Percentiles rank a stretch among this genome's conserved stretches.
These are phyloP conservation scores for Lemur catta DNA, from an alignment of 2,797 vertebrate genomes.

Conservation along the genomic window DNA sequence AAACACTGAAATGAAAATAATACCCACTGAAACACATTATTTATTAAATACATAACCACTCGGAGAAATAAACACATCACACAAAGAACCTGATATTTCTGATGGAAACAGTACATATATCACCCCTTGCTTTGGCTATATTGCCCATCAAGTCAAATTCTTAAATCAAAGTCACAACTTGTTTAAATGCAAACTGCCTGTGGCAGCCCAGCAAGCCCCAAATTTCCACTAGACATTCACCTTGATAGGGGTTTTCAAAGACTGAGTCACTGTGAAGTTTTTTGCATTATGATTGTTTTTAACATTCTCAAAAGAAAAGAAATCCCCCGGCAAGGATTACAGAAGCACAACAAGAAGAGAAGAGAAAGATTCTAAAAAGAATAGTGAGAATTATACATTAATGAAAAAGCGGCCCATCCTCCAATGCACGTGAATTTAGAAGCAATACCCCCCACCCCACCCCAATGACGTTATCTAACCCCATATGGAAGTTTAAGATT, in stretches of 20 bases:
- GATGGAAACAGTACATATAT: constrained; percentile 52
- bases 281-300: constrained; percentile 15
- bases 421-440: neutral
- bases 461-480: neutral
- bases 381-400: neutral
- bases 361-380: neutral
- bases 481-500: neutral
- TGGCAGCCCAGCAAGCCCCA: constrained; percentile 16
- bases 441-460: too few species aligned
- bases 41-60: constrained; percentile 73
- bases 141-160: constrained; percentile 55
- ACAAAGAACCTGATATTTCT: constrained; percentile 45
- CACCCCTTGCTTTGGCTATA: constrained; percentile 50
- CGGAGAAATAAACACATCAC: constrained; percentile 74
- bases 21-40: constrained; percentile 75
- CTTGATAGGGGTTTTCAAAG: constrained; percentile 63
- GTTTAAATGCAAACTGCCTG: constrained; percentile 63
- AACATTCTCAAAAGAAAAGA: constrained; percentile 37
- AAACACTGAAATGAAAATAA: constrained; percentile 68
- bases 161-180: constrained; percentile 61
- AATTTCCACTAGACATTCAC: constrained; percentile 31
- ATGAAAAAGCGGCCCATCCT: neutral
- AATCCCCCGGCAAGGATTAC: neutral
- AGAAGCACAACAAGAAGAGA: neutral
- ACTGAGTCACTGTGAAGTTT: neutral